Base-by-base conservation (phyloP, 1,140 invertebrate genomes). In the Cyphomyrmex costatus region DNA sequence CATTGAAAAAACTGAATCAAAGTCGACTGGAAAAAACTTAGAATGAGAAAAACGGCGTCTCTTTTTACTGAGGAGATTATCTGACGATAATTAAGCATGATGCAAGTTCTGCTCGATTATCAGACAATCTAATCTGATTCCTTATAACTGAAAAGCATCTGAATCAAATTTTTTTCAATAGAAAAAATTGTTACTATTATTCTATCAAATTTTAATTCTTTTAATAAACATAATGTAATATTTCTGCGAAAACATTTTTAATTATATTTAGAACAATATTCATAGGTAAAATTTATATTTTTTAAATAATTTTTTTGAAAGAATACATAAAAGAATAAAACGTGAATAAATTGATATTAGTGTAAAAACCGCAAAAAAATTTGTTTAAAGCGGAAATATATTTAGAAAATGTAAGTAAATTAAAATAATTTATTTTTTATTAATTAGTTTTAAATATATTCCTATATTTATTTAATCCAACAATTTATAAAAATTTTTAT, bases 11-110 rank as follows among this genome's bases (percentile, higher is more conserved):
- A 56, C 0, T 70, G 7, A 70, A 36, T 80, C 63, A 68, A 80
- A 80, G 46, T 79, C 16, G n/a, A 66, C 51, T 51, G 61, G 3
- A 61, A 77, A 33, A 21, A 49, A 19, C 12, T 78, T 78, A 63
- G 14, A 78, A 49, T 65, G n/a, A 49, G 58, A 63, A 70, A 80
- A 80, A 80, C 63, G 77, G 77, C 77, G 27, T 80, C 30, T 12
- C 61, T 70, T 80, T 42, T 36, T 51, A 33, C 53, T 7, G 27
- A 33, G 21, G 42, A 33, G 14, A 68, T 49, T 56, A 12, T 30
- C 14, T 66, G 10, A 10, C 14, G 27, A 68, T 76, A 71, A 51
- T 61, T 27, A 42, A 77, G 8, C 53, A 24, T 74, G 12, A 0
- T 73, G 24, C 49, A 7, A 58, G 24, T 42, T 36, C 4, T 36